Base-by-base conservation (phyloP, 1,140 invertebrate genomes). In the Berghia stephanieae region DNA sequence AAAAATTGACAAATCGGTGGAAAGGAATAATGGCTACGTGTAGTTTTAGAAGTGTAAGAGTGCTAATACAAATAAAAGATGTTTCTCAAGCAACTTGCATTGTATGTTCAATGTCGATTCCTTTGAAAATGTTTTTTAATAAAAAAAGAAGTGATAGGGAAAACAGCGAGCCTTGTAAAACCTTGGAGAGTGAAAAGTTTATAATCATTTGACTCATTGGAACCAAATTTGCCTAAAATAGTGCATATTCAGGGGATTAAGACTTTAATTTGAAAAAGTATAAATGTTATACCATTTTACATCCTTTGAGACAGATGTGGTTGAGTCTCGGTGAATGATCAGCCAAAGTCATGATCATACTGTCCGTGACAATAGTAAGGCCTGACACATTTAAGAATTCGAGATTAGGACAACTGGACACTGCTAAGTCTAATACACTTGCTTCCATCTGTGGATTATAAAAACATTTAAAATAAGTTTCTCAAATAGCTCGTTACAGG, bases 221-320 rank as follows among this genome's bases (percentile, higher is more conserved):
- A 21, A 21, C 2, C n/a, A 49, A 3, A 13, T 43, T 1, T 43
- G 44, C n/a, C 16, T 8, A 31, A 31, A 73, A 24, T 49, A 10
- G 8, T 10, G 38, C 24, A 42, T 4, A 40, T 6, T 44, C 69
- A 44, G 10, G 21, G 36, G 40, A n/a, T 43, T 24, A 24, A 10
- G 42, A 10, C 71, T 68, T 36, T 13, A 42, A 63, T 34, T 42
- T n/a, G n/a, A n/a, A n/a, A n/a, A n/a, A n/a, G n/a, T n/a, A n/a
- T n/a, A n/a, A n/a, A n/a, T 49, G 38, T 21, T 69, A 63, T 83
- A 88, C 87, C 83, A 84, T 80, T 69, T 81, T 82, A 78, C 86
- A 88, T 38, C 86, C 84, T 78, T 88, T 88, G 34, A 88, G 80
- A 49, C 81, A 76, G 18, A 88, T 49, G 21, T 83, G 74, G 13